phyloP scores from a whole-genome alignment of 2,113 vertebrate genomes.

The Heterocephalus glaber region DNA sequence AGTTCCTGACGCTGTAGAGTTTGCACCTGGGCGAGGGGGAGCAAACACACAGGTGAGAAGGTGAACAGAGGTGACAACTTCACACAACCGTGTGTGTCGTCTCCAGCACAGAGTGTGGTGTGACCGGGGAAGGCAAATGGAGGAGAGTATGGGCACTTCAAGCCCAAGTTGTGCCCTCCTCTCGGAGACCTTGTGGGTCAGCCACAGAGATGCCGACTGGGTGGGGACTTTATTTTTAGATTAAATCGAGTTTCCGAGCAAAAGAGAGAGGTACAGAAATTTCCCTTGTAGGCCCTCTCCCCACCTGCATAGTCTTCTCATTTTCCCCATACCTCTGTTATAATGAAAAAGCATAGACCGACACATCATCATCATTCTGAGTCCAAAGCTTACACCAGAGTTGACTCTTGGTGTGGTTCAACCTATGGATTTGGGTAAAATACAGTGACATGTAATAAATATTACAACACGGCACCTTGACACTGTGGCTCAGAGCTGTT shows the following conservation, averaged over 20 bases:
- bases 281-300: not conserved
- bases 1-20: not conserved
- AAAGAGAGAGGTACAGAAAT: not conserved
- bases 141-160: not conserved
- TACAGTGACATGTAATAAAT: not conserved
- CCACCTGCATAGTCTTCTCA: not conserved
- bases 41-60: not conserved
- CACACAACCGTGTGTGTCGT: rapidly evolving
- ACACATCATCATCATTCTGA: no score
- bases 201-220: not conserved
- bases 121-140: not conserved
- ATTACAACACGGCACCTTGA: not conserved
- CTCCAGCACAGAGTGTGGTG: not conserved
- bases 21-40: not conserved
- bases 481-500: not conserved
- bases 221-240: not conserved
- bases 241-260: not conserved
- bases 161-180: not conserved
- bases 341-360: rapidly evolving
- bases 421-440: not conserved
- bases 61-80: not conserved
- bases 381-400: not conserved
- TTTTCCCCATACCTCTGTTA: not conserved
- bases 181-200: not conserved
- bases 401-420: not conserved